Percentiles rank a stretch among this genome's conserved stretches.
These are phyloP conservation scores for Platygyra sinensis DNA, from an alignment of 64 coral and sea anemone species.

Conservation along the genomic window DNA sequence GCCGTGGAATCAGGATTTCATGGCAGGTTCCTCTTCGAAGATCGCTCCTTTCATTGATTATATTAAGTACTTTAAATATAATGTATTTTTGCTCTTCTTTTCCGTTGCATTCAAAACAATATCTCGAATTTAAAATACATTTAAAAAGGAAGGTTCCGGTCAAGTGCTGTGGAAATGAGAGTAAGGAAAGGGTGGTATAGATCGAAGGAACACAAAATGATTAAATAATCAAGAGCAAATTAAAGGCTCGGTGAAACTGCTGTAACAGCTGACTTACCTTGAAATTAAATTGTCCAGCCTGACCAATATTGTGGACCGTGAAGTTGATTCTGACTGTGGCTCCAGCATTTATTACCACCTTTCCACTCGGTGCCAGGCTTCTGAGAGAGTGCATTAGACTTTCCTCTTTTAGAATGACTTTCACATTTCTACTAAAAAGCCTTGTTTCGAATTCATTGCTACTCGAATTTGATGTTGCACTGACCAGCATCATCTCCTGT, in stretches of 20 bases:
- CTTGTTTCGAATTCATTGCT: background rate
- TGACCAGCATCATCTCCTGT: background rate
- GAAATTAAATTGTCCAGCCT: background rate
- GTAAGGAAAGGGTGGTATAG: no score
- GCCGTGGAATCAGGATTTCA: no score
- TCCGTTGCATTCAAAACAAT: no score
- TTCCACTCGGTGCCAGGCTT: background rate
- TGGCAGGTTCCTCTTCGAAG: no score
- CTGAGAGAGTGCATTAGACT: background rate
- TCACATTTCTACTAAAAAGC: background rate
- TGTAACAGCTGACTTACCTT: background rate
- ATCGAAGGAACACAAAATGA: no score
- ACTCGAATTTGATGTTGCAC: background rate
- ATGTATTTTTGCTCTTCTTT: no score
- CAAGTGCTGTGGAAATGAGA: no score
- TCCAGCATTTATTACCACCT: background rate
- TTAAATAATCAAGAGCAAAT: no score
- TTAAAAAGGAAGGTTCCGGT: no score
- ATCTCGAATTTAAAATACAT: no score
- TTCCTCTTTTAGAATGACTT: background rate
- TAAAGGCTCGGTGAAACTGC: background rate
- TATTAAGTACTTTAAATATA: no score
- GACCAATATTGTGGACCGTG: constrained; percentile 11
- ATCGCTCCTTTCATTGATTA: no score
- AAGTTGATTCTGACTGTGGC: constrained; percentile 11